phyloP scores from a whole-genome alignment of 2,113 vertebrate genomes.

The Rana temporaria region DNA sequence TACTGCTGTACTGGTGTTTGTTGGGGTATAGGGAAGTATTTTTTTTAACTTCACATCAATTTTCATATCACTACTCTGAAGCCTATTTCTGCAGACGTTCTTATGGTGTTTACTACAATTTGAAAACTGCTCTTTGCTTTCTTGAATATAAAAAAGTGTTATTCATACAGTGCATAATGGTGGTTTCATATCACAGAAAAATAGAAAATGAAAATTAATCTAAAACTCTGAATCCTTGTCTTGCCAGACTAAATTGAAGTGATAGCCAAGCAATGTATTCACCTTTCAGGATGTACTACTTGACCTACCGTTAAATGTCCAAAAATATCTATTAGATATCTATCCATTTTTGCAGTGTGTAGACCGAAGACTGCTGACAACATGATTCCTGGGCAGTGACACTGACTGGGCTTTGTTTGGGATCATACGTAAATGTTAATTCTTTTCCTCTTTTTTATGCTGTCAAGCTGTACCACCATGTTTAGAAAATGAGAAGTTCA shows the following conservation, averaged over 20 bases:
- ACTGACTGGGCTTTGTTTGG: slow-evolving; percentile 74
- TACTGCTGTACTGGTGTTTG: too few species aligned
- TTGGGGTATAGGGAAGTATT: too few species aligned
- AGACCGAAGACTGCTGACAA: slow-evolving; percentile 19
- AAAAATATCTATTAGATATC: neutral
- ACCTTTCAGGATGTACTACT: neutral
- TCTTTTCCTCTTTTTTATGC: slow-evolving; percentile 70
- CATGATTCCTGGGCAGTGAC: slow-evolving; percentile 55
- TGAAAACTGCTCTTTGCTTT: neutral
- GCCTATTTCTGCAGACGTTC: too few species aligned
- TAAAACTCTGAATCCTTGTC: neutral
- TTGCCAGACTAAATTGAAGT: neutral
- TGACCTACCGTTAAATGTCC: neutral
- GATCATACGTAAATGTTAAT: slow-evolving; percentile 91
- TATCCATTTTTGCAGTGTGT: slow-evolving; percentile 37
- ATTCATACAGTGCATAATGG: neutral
- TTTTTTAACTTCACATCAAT: too few species aligned
- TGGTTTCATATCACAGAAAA: neutral
- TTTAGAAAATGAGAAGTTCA: slow-evolving; percentile 79
- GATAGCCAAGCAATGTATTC: neutral
- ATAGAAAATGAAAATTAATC: neutral
- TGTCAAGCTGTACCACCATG: slow-evolving; percentile 76
- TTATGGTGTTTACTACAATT: too few species aligned
- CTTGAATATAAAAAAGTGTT: neutral
- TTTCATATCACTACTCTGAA: too few species aligned